Conservation (phyloP, 2,797 vertebrate genomes). For the Vireo griseus region DNA sequence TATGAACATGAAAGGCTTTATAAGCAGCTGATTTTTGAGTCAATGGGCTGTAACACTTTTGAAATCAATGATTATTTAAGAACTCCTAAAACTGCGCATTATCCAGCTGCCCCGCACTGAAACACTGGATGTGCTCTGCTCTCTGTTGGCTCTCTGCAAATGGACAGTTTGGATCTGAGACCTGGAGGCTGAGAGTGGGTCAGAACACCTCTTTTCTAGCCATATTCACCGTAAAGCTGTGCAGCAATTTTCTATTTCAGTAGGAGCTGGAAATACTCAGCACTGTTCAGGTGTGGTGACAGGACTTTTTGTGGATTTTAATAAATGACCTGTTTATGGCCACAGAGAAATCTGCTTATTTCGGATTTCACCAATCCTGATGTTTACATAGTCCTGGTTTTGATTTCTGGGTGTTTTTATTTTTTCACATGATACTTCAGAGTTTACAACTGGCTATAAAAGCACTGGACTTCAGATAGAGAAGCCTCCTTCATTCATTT, state of each 20-base stretch:
- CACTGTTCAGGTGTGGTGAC: neutral
- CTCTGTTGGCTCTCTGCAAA: neutral
- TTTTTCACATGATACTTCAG: neutral
- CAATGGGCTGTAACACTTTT: slow-evolving; percentile 63
- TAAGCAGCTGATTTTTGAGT: slow-evolving; percentile 63
- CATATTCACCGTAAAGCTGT: neutral
- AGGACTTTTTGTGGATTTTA: neutral
- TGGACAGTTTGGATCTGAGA: neutral
- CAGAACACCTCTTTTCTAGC: neutral
- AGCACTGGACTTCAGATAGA: neutral
- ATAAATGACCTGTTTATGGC: neutral
- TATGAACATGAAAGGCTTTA: neutral
- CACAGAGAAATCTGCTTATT: neutral
- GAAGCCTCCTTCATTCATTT: neutral
- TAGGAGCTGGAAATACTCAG: neutral
- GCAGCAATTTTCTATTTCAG: neutral
- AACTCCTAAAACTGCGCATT: slow-evolving; percentile 59
- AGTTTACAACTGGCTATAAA: neutral
- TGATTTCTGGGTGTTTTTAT: neutral
- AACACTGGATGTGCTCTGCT: neutral
- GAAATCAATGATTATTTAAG: slow-evolving; percentile 70
- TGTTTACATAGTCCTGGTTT: neutral
- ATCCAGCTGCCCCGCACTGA: neutral
- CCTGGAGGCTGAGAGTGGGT: neutral
- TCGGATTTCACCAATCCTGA: neutral